Percentiles rank a stretch among this genome's conserved stretches.
phyloP scores from a whole-genome alignment of 1,140 invertebrate species.

The Meloidogyne exigua region DNA sequence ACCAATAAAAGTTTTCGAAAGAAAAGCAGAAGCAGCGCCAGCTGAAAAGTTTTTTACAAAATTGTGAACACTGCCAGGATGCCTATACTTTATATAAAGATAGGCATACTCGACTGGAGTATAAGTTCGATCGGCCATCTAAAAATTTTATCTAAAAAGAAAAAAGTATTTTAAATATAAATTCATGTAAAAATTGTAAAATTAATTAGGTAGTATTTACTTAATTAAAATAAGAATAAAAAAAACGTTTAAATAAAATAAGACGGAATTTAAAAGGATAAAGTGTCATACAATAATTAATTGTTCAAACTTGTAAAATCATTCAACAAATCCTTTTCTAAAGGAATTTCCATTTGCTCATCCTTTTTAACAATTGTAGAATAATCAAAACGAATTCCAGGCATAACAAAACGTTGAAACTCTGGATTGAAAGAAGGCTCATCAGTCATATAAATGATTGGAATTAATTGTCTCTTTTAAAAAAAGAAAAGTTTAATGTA shows the following conservation, averaged over 20 bases:
- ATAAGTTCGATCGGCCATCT: neutral
- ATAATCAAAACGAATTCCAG: conserved; percentile 8
- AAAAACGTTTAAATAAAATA: neutral
- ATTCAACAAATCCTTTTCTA: neutral
- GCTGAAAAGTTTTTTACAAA: conserved; percentile 39
- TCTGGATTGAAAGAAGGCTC: too few species aligned
- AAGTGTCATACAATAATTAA: too few species aligned
- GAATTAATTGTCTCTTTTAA: conserved; percentile 22
- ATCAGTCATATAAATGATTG: conserved; percentile 20
- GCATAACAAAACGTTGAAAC: neutral
- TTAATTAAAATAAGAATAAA: too few species aligned
- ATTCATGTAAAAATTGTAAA: neutral
- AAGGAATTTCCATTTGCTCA: neutral
- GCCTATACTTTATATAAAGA: neutral
- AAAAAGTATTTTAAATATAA: neutral
- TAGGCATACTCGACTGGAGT: neutral
- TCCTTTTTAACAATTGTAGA: neutral
- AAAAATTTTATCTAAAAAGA: too few species aligned
- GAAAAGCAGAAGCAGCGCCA: conserved; percentile 50
- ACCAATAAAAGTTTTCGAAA: conserved; percentile 54
- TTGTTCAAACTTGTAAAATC: too few species aligned
- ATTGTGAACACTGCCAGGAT: neutral
- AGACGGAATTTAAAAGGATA: too few species aligned
- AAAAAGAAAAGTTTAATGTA: neutral
- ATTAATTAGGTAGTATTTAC: too few species aligned